A percentile compares a stretch with the other conserved stretches of the same genome.
These are phyloP conservation scores for Caenorhabditis sulstoni DNA, from an alignment of 2,888 invertebrate genomes.

Conservation along the genomic window DNA sequence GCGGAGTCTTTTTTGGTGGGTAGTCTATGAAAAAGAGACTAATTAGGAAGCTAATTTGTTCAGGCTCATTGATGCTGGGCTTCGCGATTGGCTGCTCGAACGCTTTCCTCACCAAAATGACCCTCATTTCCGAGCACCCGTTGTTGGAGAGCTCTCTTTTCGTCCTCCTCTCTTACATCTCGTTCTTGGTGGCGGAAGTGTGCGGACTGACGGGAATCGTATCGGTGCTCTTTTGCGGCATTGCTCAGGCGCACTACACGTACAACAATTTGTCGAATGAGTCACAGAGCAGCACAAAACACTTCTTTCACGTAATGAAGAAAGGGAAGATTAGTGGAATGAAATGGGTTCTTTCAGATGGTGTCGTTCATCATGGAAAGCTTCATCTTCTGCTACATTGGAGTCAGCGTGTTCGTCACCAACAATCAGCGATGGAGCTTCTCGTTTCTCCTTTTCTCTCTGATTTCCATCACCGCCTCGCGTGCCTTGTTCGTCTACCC, in stretches of 20 bases:
- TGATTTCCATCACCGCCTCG: constrained; percentile 93
- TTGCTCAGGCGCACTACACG: constrained; percentile 99
- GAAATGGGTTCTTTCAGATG: constrained; percentile 86
- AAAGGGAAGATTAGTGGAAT: neutral
- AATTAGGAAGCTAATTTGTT: neutral
- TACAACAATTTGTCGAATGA: constrained; percentile 94
- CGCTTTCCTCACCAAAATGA: constrained; percentile 86
- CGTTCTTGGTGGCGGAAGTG: constrained; percentile 96
- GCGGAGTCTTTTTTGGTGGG: constrained; percentile 49
- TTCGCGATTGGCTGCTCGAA: constrained; percentile 91
- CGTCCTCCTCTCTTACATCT: constrained; percentile 97
- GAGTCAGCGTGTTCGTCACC: constrained; percentile 92
- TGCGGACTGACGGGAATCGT: constrained; percentile 94
- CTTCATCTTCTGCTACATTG: constrained; percentile 98
- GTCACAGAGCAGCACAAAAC: constrained; percentile 91
- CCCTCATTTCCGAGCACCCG: constrained; percentile 88
- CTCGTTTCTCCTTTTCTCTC: constrained; percentile 92
- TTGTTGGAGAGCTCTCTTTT: constrained; percentile 95
- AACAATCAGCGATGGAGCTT: constrained; percentile 87
- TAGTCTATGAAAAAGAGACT: neutral
- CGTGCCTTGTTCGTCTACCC: constrained; percentile 94
- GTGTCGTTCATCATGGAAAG: constrained; percentile 97
- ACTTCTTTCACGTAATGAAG: constrained; percentile 82
- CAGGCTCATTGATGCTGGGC: constrained; percentile 86
- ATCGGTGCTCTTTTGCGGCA: constrained; percentile 97